These are phyloP conservation scores for Drosophila ochracea DNA, from an alignment of 2,888 invertebrate species.

Conservation along the genomic window DNA sequence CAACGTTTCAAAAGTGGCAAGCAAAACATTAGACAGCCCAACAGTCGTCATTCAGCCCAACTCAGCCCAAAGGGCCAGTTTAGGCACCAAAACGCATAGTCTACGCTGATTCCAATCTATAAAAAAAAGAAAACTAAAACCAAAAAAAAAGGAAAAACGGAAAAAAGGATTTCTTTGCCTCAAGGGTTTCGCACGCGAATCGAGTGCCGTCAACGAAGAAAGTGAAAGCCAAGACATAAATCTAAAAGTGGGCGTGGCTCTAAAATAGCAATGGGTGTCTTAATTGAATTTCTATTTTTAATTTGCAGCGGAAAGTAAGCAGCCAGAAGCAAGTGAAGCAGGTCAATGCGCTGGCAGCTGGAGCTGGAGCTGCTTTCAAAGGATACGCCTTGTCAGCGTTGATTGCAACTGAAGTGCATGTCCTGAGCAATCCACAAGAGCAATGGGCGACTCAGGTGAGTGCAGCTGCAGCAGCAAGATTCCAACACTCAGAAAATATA, in stretches of 20 bases:
- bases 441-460: constrained; percentile 84
- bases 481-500: not conserved
- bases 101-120: constrained; percentile 69
- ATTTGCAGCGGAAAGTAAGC: constrained; percentile 23
- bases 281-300: constrained; percentile 77
- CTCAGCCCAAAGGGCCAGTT: constrained; percentile 56
- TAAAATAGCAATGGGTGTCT: constrained; percentile 11
- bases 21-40: constrained; percentile 62
- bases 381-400: constrained; percentile 36
- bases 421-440: constrained; percentile 38
- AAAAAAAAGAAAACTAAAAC: not conserved
- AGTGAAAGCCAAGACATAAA: constrained; percentile 63
- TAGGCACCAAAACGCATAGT: constrained; percentile 56
- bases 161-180: constrained; percentile 37
- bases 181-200: constrained; percentile 70
- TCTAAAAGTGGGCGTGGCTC: constrained; percentile 31
- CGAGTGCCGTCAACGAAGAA: constrained; percentile 46
- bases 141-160: not conserved
- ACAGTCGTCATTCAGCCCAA: constrained; percentile 54
- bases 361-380: constrained; percentile 20
- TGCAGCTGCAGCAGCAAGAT: constrained; percentile 7
- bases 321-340: constrained; percentile 27
- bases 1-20: constrained; percentile 75
- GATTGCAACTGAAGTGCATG: constrained; percentile 29
- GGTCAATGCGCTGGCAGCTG: constrained; percentile 52